A percentile compares a stretch with the other conserved stretches of the same genome.
These are phyloP conservation scores for Platycnemis pennipes DNA, from an alignment of 2,888 invertebrate species.

Conservation along the genomic window DNA sequence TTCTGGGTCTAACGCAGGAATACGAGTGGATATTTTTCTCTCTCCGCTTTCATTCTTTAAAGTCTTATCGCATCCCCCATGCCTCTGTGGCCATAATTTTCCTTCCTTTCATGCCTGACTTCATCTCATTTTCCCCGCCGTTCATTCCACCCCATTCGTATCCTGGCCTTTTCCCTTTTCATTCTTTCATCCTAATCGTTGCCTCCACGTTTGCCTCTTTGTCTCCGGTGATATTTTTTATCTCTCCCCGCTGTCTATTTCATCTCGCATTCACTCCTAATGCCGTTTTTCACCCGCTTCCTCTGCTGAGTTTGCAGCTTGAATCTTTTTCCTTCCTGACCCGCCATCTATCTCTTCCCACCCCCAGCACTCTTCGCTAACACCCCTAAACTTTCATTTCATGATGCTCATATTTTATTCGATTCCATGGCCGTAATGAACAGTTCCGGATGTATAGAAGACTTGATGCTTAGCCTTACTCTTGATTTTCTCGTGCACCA, in stretches of 20 bases:
- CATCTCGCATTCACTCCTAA: conserved; percentile 47
- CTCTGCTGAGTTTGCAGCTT: neutral
- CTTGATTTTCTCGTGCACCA: too few species aligned
- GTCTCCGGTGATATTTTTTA: neutral
- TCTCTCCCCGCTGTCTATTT: conserved; percentile 44
- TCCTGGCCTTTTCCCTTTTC: neutral
- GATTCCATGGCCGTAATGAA: neutral
- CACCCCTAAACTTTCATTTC: conserved; percentile 35
- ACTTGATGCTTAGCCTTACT: too few species aligned
- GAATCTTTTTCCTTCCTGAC: neutral
- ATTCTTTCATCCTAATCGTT: neutral
- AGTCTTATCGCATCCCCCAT: neutral
- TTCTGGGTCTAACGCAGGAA: neutral
- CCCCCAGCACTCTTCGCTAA: neutral
- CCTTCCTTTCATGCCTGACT: neutral
- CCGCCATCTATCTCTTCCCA: neutral
- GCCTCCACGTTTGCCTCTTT: neutral
- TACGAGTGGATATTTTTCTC: neutral
- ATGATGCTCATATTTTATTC: conserved; percentile 54
- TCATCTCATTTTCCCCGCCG: neutral
- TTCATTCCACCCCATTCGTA: neutral
- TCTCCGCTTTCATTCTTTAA: neutral
- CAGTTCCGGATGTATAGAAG: too few species aligned
- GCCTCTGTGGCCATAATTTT: neutral
- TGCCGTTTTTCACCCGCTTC: conserved; percentile 52